Base-by-base conservation (phyloP, 2,888 invertebrate genomes). In the Dendrolimus pini region DNA sequence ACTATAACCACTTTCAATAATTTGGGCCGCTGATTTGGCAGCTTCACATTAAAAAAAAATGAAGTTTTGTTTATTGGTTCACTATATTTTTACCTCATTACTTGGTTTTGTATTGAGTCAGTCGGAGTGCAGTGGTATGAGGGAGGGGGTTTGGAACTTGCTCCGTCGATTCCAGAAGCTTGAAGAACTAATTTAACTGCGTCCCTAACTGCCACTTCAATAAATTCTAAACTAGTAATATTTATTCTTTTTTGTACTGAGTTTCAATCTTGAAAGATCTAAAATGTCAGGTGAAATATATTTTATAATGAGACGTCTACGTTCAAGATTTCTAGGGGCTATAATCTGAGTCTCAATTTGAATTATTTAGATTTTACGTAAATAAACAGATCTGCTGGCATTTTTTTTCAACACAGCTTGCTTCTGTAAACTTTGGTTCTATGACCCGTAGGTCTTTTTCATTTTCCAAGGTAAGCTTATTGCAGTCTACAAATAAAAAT, bases 141-240 rank as follows among this genome's bases (percentile, higher is more conserved):
- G 56, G 59, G 63, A 60, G 62, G 66, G 64, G 74, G 68, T 70
- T 67, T 61, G 65, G 77, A 88, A 88, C 84, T 89, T 83, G 77
- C 81, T 82, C 85, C 79, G 82, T 83, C 87, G 83, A 84, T 82
- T 80, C 75, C 79, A 82, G 82, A 85, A 83, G 84, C 86, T 81
- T 77, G 82, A 82, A 86, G 80, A 89, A 88, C 88, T 88, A 87
- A 89, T 89, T 89, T 88, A 89, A 86, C 85, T 84, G 79, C 83
- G 80, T 83, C 82, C 77, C 82, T 80, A 80, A 83, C 85, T 80
- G 82, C 83, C 81, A 85, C 83, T 86, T 78, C 80, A 83, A 83
- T 85, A 85, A 85, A 86, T 83, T 83, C 75, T 78, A 78, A 82
- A 77, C 77, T 77, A 75, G 72, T 69, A 67, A 72, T 73, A 65